Base-by-base conservation (phyloP, 2,888 invertebrate species). In the Diadegma fenestrale region DNA sequence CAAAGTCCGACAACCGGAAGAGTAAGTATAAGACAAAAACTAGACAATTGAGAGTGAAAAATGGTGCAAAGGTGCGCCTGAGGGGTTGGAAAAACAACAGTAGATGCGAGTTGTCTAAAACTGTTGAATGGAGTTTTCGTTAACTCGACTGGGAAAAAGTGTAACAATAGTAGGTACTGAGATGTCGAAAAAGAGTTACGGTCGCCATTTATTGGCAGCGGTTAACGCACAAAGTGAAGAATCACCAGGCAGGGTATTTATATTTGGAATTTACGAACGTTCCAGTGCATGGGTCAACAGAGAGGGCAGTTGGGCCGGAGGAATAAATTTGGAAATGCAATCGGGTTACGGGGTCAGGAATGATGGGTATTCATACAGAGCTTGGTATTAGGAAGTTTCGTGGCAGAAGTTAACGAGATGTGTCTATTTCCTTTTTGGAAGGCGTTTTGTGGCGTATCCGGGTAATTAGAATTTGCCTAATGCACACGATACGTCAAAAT, bases 381-480 rank as follows among this genome's bases (percentile, higher is more conserved):
- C 43, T 30, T 26, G 19, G 58, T n/a, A 41, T 41, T n/a, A 14
- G 48, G 58, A 8, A 58, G 41, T 14, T 41, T 26, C 17, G 51
- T 17, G 37, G 19, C 26, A 30, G 81, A 30, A 75, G 82, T 80
- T 79, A 84, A 85, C 78, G 85, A 69, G 66, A 77, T 69, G 61
- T 68, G 69, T 83, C 82, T 75, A 86, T 85, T 87, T 86, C 87
- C 85, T 86, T 86, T 87, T 48, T 72, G 71, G 82, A 78, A 87
- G 63, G 75, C 80, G 66, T 68, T 73, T 66, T 72, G 72, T 48
- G 76, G 77, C n/a, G 37, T 54, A 30, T 82, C 63, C 41, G 77
- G 33, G 87, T 90, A 91, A 92, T 91, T 92, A 90, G 90, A 91
- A 91, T 90, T 89, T 88, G 88, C 89, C 88, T 91, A 91, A 91